phyloP scores from a whole-genome alignment of 2,113 vertebrate species.

The Mesitornis unicolor region DNA sequence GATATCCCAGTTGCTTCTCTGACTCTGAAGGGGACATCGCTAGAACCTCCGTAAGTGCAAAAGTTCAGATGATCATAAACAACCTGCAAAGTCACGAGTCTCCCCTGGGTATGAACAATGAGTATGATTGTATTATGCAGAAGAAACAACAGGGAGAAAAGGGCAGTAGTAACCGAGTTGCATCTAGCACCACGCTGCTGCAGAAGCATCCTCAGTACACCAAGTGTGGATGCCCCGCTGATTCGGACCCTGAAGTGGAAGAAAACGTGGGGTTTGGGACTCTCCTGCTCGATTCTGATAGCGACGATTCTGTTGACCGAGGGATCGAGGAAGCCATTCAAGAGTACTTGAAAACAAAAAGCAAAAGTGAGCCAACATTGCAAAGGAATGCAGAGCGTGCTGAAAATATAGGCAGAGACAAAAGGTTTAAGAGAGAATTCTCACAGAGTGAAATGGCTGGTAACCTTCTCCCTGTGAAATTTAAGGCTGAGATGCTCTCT shows the following conservation, averaged over 20 bases:
- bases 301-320: slow-evolving; percentile 91
- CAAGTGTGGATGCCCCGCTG: not conserved
- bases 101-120: slow-evolving; percentile 83
- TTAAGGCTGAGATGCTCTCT: not conserved
- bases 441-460: not conserved
- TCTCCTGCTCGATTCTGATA: slow-evolving; percentile 81
- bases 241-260: not conserved
- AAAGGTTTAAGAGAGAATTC: slow-evolving; percentile 10
- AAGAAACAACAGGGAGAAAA: slow-evolving; percentile 63
- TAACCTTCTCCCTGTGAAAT: not conserved
- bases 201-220: not conserved
- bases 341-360: slow-evolving; percentile 90
- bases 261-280: not conserved
- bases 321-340: slow-evolving; percentile 95
- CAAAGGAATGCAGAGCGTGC: not conserved
- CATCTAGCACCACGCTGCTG: not conserved
- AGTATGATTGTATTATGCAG: slow-evolving; percentile 71
- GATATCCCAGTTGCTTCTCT: slow-evolving; percentile 84
- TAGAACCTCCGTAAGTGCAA: slow-evolving; percentile 78
- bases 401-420: not conserved
- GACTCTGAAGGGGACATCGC: slow-evolving; percentile 77
- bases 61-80: slow-evolving; percentile 92
- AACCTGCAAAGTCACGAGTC: slow-evolving; percentile 84
- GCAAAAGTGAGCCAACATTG: not conserved
- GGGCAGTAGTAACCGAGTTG: not conserved